Conservation (phyloP, 92 coral and sea anemone genomes). For the Palythoa grandis region DNA sequence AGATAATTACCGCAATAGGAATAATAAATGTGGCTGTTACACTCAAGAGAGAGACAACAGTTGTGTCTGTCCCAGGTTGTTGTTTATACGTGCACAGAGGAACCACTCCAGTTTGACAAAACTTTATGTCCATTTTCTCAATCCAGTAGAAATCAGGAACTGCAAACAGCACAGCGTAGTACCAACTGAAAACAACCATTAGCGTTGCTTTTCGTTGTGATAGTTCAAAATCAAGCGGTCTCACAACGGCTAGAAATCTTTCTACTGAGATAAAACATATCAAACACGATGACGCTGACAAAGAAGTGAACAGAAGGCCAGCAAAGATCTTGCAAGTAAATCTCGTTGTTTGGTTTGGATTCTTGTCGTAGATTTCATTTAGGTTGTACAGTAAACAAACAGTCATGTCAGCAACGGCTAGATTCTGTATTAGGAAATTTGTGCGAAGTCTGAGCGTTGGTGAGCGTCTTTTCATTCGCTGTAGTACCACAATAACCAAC, state of each 20-base stretch:
- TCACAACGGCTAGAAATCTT: conserved; percentile 86
- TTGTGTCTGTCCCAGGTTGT: conserved; percentile 62
- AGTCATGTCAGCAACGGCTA: conserved; percentile 78
- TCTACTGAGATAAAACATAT: conserved; percentile 88
- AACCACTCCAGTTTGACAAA: conserved; percentile 64
- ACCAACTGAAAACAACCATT: conserved; percentile 81
- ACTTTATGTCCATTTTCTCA: conserved; percentile 48
- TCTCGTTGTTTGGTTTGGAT: conserved; percentile 56
- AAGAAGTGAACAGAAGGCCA: conserved; percentile 74
- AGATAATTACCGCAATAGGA: conserved; percentile 66
- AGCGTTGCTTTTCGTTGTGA: conserved; percentile 65
- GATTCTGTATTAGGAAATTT: conserved; percentile 73
- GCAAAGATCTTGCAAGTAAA: conserved; percentile 70
- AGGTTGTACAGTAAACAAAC: conserved; percentile 82
- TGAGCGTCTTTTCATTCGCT: conserved; percentile 71
- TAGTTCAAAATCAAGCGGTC: conserved; percentile 79
- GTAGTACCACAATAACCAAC: conserved; percentile 69
- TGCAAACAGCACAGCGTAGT: conserved; percentile 73
- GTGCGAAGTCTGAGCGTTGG: conserved; percentile 58
- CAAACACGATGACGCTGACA: conserved; percentile 68
- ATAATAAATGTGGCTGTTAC: conserved; percentile 73
- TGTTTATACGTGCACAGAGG: conserved; percentile 67
- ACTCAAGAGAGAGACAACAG: conserved; percentile 52
- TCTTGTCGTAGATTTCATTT: conserved; percentile 65
- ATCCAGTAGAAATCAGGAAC: conserved; percentile 80